phyloP scores from a whole-genome alignment of 23 tunicate genomes.

The Phallusia fumigata region DNA sequence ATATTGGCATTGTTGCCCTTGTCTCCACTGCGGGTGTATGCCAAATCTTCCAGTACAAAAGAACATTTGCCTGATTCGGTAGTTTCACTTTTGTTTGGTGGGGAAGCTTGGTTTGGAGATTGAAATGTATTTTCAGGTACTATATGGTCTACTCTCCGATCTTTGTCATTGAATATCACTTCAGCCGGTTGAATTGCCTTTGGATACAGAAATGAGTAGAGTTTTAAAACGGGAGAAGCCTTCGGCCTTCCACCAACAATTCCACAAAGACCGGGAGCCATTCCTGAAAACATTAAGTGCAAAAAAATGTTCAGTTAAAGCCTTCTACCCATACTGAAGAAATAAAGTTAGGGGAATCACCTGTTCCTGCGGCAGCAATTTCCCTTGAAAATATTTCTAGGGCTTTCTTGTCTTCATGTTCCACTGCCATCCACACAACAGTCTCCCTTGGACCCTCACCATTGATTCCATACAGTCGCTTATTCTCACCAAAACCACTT shows the following conservation, averaged over 20 bases:
- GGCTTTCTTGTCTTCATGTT: slow-evolving; percentile 82
- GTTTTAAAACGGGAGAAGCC: slow-evolving; percentile 67
- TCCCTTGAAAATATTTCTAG: slow-evolving; percentile 72
- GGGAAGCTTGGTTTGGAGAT: background rate
- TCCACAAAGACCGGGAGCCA: slow-evolving; percentile 97
- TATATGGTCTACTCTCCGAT: background rate
- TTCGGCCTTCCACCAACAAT: slow-evolving; percentile 90
- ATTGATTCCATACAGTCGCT: slow-evolving; percentile 39
- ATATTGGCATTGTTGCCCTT: slow-evolving; percentile 87
- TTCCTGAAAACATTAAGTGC: slow-evolving; percentile 43
- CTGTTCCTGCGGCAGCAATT: slow-evolving; percentile 95
- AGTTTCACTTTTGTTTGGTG: background rate
- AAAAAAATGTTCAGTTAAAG: background rate
- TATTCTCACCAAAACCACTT: slow-evolving; percentile 45
- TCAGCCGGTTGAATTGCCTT: slow-evolving; percentile 55
- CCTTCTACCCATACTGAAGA: background rate
- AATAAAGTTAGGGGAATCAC: slow-evolving; percentile 18
- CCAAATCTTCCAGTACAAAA: slow-evolving; percentile 66
- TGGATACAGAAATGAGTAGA: slow-evolving; percentile 74
- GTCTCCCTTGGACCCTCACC: slow-evolving; percentile 71
- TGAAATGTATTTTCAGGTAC: background rate
- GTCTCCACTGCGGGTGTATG: slow-evolving; percentile 87
- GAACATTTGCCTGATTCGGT: slow-evolving; percentile 39
- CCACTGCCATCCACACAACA: slow-evolving; percentile 78
- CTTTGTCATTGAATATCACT: slow-evolving; percentile 3